These are phyloP conservation scores for Paratilapia polleni DNA, from an alignment of 2,113 vertebrate species.

Conservation along the genomic window DNA sequence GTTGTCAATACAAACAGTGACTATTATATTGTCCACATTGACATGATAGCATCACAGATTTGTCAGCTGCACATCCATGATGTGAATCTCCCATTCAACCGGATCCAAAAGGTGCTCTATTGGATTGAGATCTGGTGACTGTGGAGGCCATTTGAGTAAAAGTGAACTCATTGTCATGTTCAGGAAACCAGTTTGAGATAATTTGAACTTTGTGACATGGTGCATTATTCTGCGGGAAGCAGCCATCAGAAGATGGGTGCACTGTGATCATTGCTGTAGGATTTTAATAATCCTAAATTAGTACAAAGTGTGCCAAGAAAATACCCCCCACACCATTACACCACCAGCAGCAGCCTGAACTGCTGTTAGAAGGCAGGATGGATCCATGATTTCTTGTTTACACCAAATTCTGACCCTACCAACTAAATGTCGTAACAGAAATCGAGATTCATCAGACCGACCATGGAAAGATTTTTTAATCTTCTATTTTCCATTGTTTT, in stretches of 20 bases:
- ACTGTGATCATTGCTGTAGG: background rate
- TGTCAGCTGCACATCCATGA: background rate
- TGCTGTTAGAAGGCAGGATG: background rate
- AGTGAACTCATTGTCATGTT: background rate
- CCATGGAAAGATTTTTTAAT: background rate
- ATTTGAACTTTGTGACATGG: background rate
- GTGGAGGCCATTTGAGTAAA: background rate
- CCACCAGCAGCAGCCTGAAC: background rate
- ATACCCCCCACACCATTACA: background rate
- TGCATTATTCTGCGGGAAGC: background rate
- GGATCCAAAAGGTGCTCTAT: background rate
- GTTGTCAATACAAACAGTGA: background rate
- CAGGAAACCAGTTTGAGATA: background rate
- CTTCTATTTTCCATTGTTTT: background rate
- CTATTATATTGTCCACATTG: background rate
- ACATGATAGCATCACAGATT: background rate
- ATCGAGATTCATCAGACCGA: too few species aligned
- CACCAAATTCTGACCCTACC: background rate
- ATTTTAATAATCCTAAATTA: too few species aligned
- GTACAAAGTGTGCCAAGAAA: background rate
- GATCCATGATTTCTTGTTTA: background rate
- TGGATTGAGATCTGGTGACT: background rate
- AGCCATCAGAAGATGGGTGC: background rate
- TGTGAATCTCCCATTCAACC: background rate
- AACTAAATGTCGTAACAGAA: background rate